Percentiles rank a stretch among this genome's conserved stretches.
Conservation (phyloP, 2,888 invertebrate species). For the Xanthia icteritia region DNA sequence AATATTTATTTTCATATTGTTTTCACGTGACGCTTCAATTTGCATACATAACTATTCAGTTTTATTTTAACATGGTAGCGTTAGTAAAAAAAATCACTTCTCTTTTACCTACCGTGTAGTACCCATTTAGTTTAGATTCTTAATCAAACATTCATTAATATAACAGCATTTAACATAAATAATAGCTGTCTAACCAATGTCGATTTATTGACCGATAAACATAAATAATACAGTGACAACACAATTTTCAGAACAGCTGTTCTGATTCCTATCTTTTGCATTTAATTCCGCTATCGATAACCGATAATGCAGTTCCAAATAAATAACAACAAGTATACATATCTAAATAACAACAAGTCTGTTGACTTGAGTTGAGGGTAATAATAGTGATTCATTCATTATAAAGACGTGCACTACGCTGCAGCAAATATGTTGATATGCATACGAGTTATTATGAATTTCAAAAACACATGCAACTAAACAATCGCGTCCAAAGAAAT, state of each 20-base stretch:
- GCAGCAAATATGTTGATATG: neutral
- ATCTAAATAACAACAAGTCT: constrained; percentile 9
- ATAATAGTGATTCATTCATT: constrained; percentile 13
- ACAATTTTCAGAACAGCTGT: constrained; percentile 30
- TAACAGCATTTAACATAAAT: constrained; percentile 18
- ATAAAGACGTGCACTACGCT: constrained; percentile 8
- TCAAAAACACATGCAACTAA: constrained; percentile 2
- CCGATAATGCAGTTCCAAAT: constrained; percentile 17
- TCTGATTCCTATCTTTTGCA: constrained; percentile 34
- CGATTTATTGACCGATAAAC: constrained; percentile 36
- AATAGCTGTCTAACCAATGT: neutral
- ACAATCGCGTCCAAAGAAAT: neutral
- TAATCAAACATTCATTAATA: neutral
- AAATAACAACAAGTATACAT: constrained; percentile 8
- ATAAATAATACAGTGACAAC: constrained; percentile 15
- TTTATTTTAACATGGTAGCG: neutral
- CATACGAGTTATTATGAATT: constrained; percentile 18
- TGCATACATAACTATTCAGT: neutral
- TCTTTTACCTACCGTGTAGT: neutral
- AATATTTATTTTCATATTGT: neutral
- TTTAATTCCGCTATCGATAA: constrained; percentile 35
- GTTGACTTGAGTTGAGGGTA: neutral
- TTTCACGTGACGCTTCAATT: neutral
- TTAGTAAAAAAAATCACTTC: neutral
- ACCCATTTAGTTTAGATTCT: neutral